phyloP scores from a whole-genome alignment of 2,888 invertebrate species.

The Dolichopus griseipennis region DNA sequence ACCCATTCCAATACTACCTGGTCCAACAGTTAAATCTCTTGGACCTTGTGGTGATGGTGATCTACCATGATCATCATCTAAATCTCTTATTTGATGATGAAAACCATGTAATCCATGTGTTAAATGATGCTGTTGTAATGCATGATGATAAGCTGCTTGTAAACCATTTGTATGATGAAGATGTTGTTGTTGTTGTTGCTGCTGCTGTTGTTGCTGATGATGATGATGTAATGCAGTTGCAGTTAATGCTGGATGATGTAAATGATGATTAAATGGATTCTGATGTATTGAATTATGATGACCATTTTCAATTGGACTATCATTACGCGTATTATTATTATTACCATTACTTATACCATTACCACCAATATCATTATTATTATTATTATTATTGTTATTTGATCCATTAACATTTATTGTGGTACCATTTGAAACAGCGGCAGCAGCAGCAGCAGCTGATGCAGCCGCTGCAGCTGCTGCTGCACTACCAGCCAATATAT shows the following conservation, averaged over 20 bases:
- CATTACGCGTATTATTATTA: too few species aligned
- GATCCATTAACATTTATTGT: slow-evolving; percentile 20
- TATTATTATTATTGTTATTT: slow-evolving; percentile 11
- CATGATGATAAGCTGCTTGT: slow-evolving; percentile 25
- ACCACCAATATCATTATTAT: slow-evolving; percentile 3
- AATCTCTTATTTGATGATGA: slow-evolving; percentile 26
- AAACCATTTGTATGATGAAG: slow-evolving; percentile 26
- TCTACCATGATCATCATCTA: slow-evolving; percentile 33
- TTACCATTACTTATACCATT: not conserved
- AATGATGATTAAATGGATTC: slow-evolving; percentile 17
- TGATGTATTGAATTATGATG: not conserved
- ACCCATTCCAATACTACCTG: slow-evolving; percentile 13
- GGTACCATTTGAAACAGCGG: slow-evolving; percentile 11
- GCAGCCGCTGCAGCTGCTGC: slow-evolving; percentile 41
- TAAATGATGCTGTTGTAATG: slow-evolving; percentile 26
- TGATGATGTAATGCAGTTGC: slow-evolving; percentile 15
- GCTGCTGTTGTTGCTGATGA: slow-evolving; percentile 21
- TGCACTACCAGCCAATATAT: slow-evolving; percentile 61
- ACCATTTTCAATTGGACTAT: slow-evolving; percentile 11
- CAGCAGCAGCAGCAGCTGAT: slow-evolving; percentile 23
- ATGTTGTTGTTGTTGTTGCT: slow-evolving; percentile 30
- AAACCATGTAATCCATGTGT: slow-evolving; percentile 11
- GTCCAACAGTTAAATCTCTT: slow-evolving; percentile 29
- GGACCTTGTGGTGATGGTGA: slow-evolving; percentile 40
- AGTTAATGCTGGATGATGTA: slow-evolving; percentile 9